Evolutionary conservation across 2,888 invertebrate genomes (phyloP), one percentile per base, ranked within the genome.

Genomic region (Anodontia alba): DNA sequence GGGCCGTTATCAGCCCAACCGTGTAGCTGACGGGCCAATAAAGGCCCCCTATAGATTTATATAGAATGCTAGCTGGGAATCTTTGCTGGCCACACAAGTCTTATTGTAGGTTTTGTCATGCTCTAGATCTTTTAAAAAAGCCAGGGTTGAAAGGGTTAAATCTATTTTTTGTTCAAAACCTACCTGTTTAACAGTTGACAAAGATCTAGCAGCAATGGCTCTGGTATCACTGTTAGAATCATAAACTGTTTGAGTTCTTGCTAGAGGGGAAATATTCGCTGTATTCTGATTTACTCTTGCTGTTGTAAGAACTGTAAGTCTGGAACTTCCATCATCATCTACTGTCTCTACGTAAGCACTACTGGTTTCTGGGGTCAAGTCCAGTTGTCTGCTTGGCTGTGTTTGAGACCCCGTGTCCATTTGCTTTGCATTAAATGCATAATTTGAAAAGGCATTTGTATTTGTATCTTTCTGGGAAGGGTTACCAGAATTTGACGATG

Each of bases 361-460:
- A 15, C 23, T 54, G 15, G 17, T 26, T n/a, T 54, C 54, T 54
- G 54, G 54, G 3, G 26, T 54, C n/a, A 54, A 3, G 1, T 54
- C 54, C 7, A 54, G 54, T 15, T 54, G 54, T 12, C 54, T 54
- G 26, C n/a, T 1, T 8, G 23, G 5, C 54, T 54, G 54, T 54
- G 23, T 54, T n/a, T 33, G 62, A 10, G 31, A 33, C 5, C 33
- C 33, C 29, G 10, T 10, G 10, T 7, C n/a, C 10, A 8, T 33
- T 62, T 62, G 33, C 33, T 33, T 62, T 2, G 12, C n/a, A 15
- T 36, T 62, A 49, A 62, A 71, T 31, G 42, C 51, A 46, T 72
- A 49, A 36, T 49, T 77, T 12, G 71, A 71, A 71, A 46, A 77
- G 46, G 71, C 72, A 49, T 71, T 71, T n/a, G 46, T 33, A 26